Percentiles rank a stretch among this genome's conserved stretches.
These are phyloP conservation scores for Nymphalis io DNA, from an alignment of 1,140 invertebrate genomes.

Conservation along the genomic window DNA sequence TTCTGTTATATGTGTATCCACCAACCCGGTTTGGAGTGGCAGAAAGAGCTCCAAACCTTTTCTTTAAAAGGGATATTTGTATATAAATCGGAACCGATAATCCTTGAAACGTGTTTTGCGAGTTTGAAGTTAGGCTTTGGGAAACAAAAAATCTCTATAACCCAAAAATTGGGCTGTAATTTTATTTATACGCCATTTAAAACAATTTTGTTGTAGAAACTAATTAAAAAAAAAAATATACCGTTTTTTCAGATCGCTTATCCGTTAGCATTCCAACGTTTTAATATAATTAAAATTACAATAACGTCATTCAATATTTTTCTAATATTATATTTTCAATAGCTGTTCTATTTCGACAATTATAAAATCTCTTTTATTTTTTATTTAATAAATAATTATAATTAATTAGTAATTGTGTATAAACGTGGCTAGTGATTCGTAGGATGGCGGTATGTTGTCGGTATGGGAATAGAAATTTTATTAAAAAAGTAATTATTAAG, in stretches of 20 bases:
- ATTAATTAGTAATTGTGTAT: background rate
- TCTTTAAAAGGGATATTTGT: no score
- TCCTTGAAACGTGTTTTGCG: no score
- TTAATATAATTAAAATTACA: conserved; percentile 13
- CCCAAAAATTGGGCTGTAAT: no score
- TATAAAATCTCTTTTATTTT: background rate
- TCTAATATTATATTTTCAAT: conserved; percentile 1
- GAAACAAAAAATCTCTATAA: no score
- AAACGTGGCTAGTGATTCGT: conserved; percentile 12
- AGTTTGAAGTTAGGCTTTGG: no score
- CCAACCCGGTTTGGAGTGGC: no score
- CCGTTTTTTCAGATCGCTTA: conserved; percentile 8
- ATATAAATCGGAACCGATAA: no score
- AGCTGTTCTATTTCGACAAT: background rate
- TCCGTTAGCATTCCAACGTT: conserved; percentile 18
- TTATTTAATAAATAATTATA: background rate
- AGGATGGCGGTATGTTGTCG: conserved; percentile 7
- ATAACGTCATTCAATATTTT: background rate
- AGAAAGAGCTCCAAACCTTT: no score
- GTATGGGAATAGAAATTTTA: background rate
- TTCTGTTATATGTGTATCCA: no score
- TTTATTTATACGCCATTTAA: conserved; percentile 1
- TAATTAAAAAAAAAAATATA: background rate
- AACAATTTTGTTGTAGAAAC: background rate
- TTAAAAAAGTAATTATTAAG: conserved; percentile 3